Percentiles rank a stretch among this genome's conserved stretches.
phyloP scores from a whole-genome alignment of 2,113 vertebrate genomes.

The Apteryx mantelli region DNA sequence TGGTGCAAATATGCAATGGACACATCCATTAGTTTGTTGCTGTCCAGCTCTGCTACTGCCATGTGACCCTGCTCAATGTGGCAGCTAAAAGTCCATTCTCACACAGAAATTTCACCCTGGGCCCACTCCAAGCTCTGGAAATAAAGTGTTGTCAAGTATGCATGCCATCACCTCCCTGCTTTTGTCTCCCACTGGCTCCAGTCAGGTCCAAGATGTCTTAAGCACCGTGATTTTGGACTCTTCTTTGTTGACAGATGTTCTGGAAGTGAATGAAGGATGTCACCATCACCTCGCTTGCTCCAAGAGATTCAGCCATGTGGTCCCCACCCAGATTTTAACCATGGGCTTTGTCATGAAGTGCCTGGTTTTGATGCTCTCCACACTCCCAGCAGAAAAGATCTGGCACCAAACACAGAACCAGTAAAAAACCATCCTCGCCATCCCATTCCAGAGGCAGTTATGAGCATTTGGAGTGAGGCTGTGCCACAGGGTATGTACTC shows the following conservation, averaged over 20 bases:
- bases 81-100: background rate
- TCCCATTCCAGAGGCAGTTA: background rate
- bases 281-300: background rate
- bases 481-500: background rate
- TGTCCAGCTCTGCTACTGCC: background rate
- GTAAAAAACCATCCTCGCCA: background rate
- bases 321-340: background rate
- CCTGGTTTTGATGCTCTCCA: background rate
- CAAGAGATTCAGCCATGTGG: background rate
- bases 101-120: background rate
- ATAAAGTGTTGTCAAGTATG: background rate
- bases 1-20: background rate
- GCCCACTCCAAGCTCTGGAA: background rate
- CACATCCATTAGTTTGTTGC: background rate
- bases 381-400: background rate
- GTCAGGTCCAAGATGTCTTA: background rate
- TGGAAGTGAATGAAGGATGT: background rate
- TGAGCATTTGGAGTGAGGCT: background rate
- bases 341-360: background rate
- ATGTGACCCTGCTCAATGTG: fast-evolving
- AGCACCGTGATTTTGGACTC: background rate
- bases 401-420: background rate
- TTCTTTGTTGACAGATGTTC: background rate
- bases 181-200: background rate
- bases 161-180: background rate